A percentile compares a stretch with the other conserved stretches of the same genome.
phyloP scores from a whole-genome alignment of 2,113 vertebrate species.

The Brachyistius frenatus region DNA sequence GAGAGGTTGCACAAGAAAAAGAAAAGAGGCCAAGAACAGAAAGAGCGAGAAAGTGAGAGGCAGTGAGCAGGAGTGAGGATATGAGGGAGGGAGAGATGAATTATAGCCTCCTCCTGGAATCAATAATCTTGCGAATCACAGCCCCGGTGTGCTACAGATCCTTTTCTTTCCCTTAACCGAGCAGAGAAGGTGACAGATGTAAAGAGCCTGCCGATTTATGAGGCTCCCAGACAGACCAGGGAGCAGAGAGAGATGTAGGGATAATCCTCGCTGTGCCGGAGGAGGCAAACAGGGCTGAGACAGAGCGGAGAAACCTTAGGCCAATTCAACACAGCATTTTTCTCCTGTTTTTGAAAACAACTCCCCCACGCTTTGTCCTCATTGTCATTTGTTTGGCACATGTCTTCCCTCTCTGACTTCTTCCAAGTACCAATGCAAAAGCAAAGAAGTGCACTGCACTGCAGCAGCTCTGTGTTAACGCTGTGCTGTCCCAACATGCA shows the following conservation, averaged over 20 bases:
- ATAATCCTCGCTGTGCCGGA: conserved; percentile 47
- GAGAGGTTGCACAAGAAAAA: conserved; percentile 20
- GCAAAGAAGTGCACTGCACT: conserved; percentile 3
- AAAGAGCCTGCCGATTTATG: conserved; percentile 59
- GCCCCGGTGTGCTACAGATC: conserved; percentile 55
- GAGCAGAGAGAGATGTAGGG: conserved; percentile 31
- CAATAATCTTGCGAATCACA: conserved; percentile 72
- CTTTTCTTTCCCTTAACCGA: conserved; percentile 54
- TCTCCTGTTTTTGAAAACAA: conserved; percentile 31
- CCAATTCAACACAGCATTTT: conserved; percentile 28
- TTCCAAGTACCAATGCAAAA: conserved; percentile 18
- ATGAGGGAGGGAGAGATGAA: conserved; percentile 62
- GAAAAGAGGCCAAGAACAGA: conserved; percentile 13
- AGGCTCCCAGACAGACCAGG: conserved; percentile 44
- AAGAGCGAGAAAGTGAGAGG: conserved; percentile 42
- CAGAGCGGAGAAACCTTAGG: conserved; percentile 42
- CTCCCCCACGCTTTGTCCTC: conserved; percentile 21
- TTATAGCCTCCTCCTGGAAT: conserved; percentile 70
- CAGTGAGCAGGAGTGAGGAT: conserved; percentile 37
- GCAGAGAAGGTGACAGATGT: conserved; percentile 64
- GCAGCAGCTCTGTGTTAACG: conserved; percentile 2
- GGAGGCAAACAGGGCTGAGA: conserved; percentile 43
- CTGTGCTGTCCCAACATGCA: conserved; percentile 3
- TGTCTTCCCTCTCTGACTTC: conserved; percentile 8
- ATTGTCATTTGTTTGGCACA: conserved; percentile 42